Percentiles rank a stretch among this genome's conserved stretches.
These are phyloP conservation scores for Cheilosia urbana DNA, from an alignment of 2,888 invertebrate species.

Conservation along the genomic window DNA sequence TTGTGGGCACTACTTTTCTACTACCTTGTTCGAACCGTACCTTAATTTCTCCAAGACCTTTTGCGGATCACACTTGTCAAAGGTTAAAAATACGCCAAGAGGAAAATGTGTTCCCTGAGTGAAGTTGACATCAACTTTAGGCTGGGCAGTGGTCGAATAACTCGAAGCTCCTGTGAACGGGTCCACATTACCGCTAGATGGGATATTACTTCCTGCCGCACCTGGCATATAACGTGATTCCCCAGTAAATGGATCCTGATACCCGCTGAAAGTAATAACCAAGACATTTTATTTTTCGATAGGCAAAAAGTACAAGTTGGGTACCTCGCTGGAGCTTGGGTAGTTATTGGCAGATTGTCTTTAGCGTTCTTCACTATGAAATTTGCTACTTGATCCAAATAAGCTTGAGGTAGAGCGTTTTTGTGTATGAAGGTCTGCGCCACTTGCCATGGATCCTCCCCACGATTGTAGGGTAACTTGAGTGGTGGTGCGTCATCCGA, in stretches of 20 bases:
- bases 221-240: slow-evolving; percentile 88
- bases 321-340: slow-evolving; percentile 76
- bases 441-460: slow-evolving; percentile 95
- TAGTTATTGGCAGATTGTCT: slow-evolving; percentile 46
- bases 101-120: slow-evolving; percentile 82
- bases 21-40: slow-evolving; percentile 73
- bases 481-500: slow-evolving; percentile 94
- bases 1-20: not conserved
- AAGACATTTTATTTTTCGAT: not conserved
- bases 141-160: slow-evolving; percentile 86
- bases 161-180: slow-evolving; percentile 89
- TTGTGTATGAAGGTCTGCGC: slow-evolving; percentile 96
- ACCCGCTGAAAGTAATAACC: slow-evolving; percentile 80
- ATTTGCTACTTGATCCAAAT: slow-evolving; percentile 95
- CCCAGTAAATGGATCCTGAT: slow-evolving; percentile 89
- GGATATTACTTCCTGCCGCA: slow-evolving; percentile 78
- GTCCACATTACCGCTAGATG: slow-evolving; percentile 85
- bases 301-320: not conserved
- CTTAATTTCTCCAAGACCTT: slow-evolving; percentile 90
- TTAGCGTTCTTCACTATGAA: slow-evolving; percentile 93
- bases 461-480: slow-evolving; percentile 95
- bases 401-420: slow-evolving; percentile 92
- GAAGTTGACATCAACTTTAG: slow-evolving; percentile 79
- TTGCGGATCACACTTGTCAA: slow-evolving; percentile 90
- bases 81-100: slow-evolving; percentile 86